Evolutionary conservation across 2,888 invertebrate genomes (phyloP), one percentile per base, ranked within the genome.

Genomic region (Metacarcinus magister): DNA sequence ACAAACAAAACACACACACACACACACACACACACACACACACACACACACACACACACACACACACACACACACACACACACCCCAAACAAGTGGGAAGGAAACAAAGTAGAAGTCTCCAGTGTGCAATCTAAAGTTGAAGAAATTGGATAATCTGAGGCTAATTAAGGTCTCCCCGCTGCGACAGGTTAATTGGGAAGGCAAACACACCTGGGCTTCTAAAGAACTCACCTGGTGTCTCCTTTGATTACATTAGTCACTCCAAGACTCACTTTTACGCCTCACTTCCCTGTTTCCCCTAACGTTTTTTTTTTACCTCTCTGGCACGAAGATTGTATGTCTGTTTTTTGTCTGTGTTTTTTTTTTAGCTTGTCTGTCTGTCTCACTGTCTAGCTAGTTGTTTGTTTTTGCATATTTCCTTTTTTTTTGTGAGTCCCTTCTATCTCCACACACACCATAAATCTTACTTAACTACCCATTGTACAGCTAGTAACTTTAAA

Each of bases 11-110:
- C 67, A 67, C 67, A 67, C 67, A 67, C 67, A 67, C 67, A 67
- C 67, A 67, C 67, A 67, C 67, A 67, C 67, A 67, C 67, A 67
- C 67, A 67, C 67, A 67, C 67, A 67, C 67, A 67, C 67, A 67
- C 67, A 67, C 67, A 67, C 67, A 67, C 67, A n/a, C 67, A 67
- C 67, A n/a, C 67, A 67, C 67, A n/a, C 67, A 67, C 67, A n/a
- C 67, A 67, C 67, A n/a, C 67, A 67, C 67, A 23, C 13, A 67
- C 67, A 67, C 67, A 67, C 19, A 82, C 28, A 82, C 82, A 82
- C 28, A 82, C 82, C 13, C 28, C 54, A 54, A 7, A 54, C 54
- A 54, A n/a, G n/a, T 48, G 67, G 32, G 2, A 7, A 82, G 82
- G 82, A 82, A 82, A 28, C 82, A 82, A 82, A 32, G 32, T 4